These are phyloP conservation scores for Pyrocoelia pectoralis DNA, from an alignment of 2,888 invertebrate species.

Conservation along the genomic window DNA sequence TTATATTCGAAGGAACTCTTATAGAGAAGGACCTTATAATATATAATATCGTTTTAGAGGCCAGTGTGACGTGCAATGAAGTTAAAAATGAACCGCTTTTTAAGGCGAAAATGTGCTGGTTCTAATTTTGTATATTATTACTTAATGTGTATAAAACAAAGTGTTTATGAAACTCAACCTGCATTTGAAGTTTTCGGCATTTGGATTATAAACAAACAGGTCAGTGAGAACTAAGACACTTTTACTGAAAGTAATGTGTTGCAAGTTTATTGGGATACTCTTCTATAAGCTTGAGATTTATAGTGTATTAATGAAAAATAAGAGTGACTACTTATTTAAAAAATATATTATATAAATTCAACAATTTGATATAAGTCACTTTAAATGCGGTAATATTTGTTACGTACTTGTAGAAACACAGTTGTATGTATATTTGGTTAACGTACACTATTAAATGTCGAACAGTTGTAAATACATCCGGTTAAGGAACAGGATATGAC, in stretches of 20 bases:
- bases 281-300: not conserved
- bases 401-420: conserved; percentile 36
- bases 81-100: conserved; percentile 49
- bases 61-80: conserved; percentile 59
- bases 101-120: conserved; percentile 44
- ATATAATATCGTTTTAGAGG: conserved; percentile 50
- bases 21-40: conserved; percentile 38
- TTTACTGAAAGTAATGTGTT: conserved; percentile 24
- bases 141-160: conserved; percentile 32
- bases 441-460: conserved; percentile 47
- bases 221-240: conserved; percentile 28
- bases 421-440: conserved; percentile 56
- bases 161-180: conserved; percentile 27
- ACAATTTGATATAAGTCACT: conserved; percentile 25
- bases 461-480: conserved; percentile 54
- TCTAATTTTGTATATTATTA: conserved; percentile 46
- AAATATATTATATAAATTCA: conserved; percentile 15
- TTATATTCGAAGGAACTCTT: conserved; percentile 43
- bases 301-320: conserved; percentile 10
- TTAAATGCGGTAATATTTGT: conserved; percentile 36
- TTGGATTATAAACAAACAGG: conserved; percentile 20
- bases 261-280: conserved; percentile 27
- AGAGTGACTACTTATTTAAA: conserved; percentile 21
- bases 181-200: conserved; percentile 28
- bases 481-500: conserved; percentile 59